A percentile compares a stretch with the other conserved stretches of the same genome.
Conservation (phyloP, 2,888 invertebrate species). For the Cheilosia scutellata region DNA sequence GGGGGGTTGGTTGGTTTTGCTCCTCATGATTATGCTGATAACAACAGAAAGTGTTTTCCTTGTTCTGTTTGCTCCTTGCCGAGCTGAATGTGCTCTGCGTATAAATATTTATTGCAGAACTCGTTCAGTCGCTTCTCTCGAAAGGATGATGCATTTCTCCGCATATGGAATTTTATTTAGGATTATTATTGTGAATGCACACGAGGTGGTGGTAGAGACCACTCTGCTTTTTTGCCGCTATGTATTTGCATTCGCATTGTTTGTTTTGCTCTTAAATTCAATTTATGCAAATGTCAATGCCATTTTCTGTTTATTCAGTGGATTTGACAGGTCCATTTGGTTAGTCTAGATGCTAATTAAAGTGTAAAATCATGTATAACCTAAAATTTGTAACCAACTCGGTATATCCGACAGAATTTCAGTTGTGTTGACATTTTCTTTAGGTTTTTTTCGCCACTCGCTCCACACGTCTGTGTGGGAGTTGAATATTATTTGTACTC, state of each 20-base stretch:
- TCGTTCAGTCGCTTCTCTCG: constrained; percentile 26
- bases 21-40: constrained; percentile 63
- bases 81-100: constrained; percentile 53
- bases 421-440: constrained; percentile 39
- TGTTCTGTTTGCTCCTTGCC: constrained; percentile 2
- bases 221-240: constrained; percentile 41
- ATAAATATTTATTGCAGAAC: constrained; percentile 62
- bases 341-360: background rate
- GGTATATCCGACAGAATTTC: constrained; percentile 9
- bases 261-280: constrained; percentile 71
- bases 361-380: constrained; percentile 5
- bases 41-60: constrained; percentile 55
- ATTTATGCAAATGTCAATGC: constrained; percentile 74
- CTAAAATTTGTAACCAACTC: constrained; percentile 1
- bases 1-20: constrained; percentile 44
- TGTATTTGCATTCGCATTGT: constrained; percentile 45
- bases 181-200: constrained; percentile 35
- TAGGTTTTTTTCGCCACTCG: background rate
- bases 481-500: constrained; percentile 77
- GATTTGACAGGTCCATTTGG: constrained; percentile 33
- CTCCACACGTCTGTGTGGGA: constrained; percentile 36
- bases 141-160: constrained; percentile 44
- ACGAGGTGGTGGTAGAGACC: constrained; percentile 1
- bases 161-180: constrained; percentile 53
- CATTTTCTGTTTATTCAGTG: constrained; percentile 64